These are phyloP conservation scores for Uropsilus gracilis DNA, from an alignment of 2,113 vertebrate genomes.

Conservation along the genomic window DNA sequence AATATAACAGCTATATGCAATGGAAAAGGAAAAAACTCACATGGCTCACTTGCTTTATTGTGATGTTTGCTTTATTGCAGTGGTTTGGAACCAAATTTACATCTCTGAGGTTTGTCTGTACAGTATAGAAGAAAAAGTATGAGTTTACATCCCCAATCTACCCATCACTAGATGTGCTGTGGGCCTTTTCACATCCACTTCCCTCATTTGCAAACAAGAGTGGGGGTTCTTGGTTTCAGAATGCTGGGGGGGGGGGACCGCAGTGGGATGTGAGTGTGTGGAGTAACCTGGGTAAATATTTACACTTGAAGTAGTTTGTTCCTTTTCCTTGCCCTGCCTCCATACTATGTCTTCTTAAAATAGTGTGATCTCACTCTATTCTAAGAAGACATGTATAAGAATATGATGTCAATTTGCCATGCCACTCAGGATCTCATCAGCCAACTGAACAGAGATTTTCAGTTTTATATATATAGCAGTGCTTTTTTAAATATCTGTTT, in stretches of 20 bases:
- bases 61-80: neutral
- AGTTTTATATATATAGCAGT: conserved; percentile 4
- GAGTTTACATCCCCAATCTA: neutral
- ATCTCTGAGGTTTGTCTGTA: neutral
- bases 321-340: neutral
- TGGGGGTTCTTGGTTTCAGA: neutral
- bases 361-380: too few relatives aligned
- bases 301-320: neutral
- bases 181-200: neutral
- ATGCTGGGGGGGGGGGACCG: neutral
- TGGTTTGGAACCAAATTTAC: neutral
- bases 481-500: conserved; percentile 44
- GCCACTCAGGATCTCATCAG: conserved; percentile 15
- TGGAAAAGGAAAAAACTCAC: neutral
- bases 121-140: neutral
- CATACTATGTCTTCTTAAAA: too few relatives aligned
- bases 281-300: neutral
- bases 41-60: neutral
- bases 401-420: neutral
- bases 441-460: neutral
- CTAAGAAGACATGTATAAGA: neutral
- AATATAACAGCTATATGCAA: neutral
- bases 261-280: neutral
- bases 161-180: neutral
- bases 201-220: neutral